These are phyloP conservation scores for Dipus sagitta DNA, from an alignment of 2,797 vertebrate species.

Conservation along the genomic window DNA sequence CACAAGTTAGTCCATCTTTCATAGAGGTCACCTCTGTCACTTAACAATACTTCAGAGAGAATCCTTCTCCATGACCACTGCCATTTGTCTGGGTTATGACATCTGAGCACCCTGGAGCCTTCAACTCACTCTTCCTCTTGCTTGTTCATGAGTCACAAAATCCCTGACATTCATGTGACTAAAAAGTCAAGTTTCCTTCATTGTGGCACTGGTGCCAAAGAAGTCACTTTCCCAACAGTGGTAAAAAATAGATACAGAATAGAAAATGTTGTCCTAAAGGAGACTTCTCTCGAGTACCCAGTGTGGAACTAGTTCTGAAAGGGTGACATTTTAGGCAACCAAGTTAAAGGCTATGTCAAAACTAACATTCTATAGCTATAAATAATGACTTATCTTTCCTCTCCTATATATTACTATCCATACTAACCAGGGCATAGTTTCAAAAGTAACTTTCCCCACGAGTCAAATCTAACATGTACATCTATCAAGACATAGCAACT, in stretches of 20 bases:
- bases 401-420: background rate
- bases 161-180: background rate
- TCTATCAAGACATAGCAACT: background rate
- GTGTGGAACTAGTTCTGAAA: background rate
- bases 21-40: background rate
- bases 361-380: background rate
- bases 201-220: background rate
- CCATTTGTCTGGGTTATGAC: background rate
- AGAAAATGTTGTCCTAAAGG: background rate
- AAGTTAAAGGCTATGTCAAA: constrained; percentile 44
- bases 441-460: constrained; percentile 10
- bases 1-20: background rate
- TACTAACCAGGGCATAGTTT: background rate
- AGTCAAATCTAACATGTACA: background rate
- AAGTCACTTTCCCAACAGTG: background rate
- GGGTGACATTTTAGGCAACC: background rate
- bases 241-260: background rate
- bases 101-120: constrained; percentile 13
- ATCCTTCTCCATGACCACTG: background rate
- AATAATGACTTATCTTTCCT: background rate
- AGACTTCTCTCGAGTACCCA: background rate
- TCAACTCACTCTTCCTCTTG: background rate
- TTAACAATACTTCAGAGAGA: background rate
- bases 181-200: constrained; percentile 24
- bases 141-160: constrained; percentile 24